phyloP scores from a whole-genome alignment of 2,797 vertebrate genomes.

The Pseudochirops cupreus region DNA sequence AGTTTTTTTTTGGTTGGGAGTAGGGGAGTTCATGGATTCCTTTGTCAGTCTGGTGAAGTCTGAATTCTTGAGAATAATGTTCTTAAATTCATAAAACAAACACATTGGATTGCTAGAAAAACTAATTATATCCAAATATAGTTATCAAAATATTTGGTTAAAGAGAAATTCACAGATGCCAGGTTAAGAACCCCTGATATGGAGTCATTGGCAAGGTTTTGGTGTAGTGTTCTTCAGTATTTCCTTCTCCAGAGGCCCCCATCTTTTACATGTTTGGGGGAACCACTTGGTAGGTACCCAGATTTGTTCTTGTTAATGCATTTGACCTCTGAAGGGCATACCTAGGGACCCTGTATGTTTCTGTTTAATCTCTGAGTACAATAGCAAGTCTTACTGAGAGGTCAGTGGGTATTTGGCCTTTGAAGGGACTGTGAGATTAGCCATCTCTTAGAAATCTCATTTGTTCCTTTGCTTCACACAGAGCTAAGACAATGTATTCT shows the following conservation, averaged over 20 bases:
- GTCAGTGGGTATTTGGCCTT: constrained; percentile 51
- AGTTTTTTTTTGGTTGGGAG: not conserved
- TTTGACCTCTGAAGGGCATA: constrained; percentile 20
- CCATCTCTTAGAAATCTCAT: constrained; percentile 63
- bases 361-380: constrained; percentile 22
- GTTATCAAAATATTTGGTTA: not conserved
- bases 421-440: constrained; percentile 40
- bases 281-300: constrained; percentile 3
- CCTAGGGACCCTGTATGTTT: constrained; percentile 11
- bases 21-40: not conserved
- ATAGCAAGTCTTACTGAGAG: constrained; percentile 46
- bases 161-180: not conserved
- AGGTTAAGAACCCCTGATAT: not conserved
- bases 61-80: not conserved
- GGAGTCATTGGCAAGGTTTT: not conserved
- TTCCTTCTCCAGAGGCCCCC: not conserved
- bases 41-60: not conserved
- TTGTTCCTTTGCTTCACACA: constrained; percentile 74
- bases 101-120: not conserved
- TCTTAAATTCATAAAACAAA: not conserved
- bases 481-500: constrained; percentile 72
- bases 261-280: constrained; percentile 2
- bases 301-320: not conserved
- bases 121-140: not conserved
- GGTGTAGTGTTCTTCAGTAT: not conserved